Conservation (phyloP, 2,888 invertebrate genomes). For the Plagodis dolabraria region DNA sequence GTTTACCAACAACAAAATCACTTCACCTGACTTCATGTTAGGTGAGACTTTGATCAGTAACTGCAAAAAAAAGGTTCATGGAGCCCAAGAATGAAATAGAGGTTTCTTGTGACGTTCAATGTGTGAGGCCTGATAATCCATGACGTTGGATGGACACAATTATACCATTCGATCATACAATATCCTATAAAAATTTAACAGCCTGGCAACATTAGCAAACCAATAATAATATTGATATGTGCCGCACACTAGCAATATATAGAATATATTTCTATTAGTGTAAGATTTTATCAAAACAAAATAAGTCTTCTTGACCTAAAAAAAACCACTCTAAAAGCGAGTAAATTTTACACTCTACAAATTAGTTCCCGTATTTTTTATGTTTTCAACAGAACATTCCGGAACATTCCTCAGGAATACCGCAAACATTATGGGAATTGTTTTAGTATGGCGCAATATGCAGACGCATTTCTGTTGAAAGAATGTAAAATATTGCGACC, state of each 20-base stretch:
- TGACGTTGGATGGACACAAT: too few relatives aligned
- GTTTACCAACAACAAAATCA: too few relatives aligned
- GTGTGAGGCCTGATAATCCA: too few relatives aligned
- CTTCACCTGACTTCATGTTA: too few relatives aligned
- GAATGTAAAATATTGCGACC: slow-evolving; percentile 48
- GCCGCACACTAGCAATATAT: slow-evolving; percentile 18
- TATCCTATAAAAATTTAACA: too few relatives aligned
- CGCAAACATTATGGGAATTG: slow-evolving; percentile 44
- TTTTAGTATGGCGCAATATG: slow-evolving; percentile 44
- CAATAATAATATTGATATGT: too few relatives aligned
- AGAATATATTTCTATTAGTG: slow-evolving; percentile 34
- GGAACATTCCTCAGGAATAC: slow-evolving; percentile 41
- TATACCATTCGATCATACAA: too few relatives aligned
- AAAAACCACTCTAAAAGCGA: background rate
- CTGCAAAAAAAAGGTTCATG: too few relatives aligned
- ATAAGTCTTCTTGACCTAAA: slow-evolving; percentile 23
- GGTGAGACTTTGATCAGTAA: too few relatives aligned
- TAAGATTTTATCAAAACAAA: slow-evolving; percentile 7
- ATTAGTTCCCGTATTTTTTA: slow-evolving; percentile 28
- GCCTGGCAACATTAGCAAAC: too few relatives aligned
- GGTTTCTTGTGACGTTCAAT: too few relatives aligned
- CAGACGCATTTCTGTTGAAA: slow-evolving; percentile 39
- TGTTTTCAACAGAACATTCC: slow-evolving; percentile 35
- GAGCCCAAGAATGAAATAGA: too few relatives aligned
- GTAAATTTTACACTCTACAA: slow-evolving; percentile 3